Percentiles rank a stretch among this genome's conserved stretches.
Evolutionary conservation across 2,888 invertebrate species (phyloP).

Genomic region (Brachyptera risi): DNA sequence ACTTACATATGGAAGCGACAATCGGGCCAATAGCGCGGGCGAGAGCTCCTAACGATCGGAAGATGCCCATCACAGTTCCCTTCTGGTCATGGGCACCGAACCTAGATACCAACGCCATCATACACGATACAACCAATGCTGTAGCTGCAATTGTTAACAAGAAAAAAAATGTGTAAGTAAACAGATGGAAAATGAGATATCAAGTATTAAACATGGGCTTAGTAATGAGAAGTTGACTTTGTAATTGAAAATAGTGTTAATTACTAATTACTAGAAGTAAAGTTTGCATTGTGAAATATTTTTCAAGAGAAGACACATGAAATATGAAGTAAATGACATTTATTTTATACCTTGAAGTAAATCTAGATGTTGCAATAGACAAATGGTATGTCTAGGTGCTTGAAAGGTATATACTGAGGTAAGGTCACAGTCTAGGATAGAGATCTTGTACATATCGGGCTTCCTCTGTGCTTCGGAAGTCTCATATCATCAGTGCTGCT

Average conservation of each 20-base stretch:
- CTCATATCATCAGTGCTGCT: too few relatives aligned
- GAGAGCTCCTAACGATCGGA: slow-evolving; percentile 89
- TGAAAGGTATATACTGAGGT: too few relatives aligned
- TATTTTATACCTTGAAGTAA: too few relatives aligned
- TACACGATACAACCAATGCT: slow-evolving; percentile 91
- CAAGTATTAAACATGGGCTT: neutral
- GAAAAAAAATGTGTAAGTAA: neutral
- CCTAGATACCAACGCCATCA: slow-evolving; percentile 88
- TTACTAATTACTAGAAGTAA: neutral
- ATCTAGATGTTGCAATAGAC: too few relatives aligned
- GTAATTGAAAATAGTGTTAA: neutral
- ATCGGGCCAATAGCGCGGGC: slow-evolving; percentile 91
- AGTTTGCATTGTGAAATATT: too few relatives aligned
- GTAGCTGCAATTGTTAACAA: slow-evolving; percentile 55
- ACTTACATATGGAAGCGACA: slow-evolving; percentile 72
- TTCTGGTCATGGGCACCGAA: slow-evolving; percentile 78
- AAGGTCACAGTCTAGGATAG: too few relatives aligned
- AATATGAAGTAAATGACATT: too few relatives aligned
- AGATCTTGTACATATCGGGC: too few relatives aligned
- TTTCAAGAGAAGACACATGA: too few relatives aligned
- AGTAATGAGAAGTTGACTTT: neutral
- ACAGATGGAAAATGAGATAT: neutral
- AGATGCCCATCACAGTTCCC: slow-evolving; percentile 89
- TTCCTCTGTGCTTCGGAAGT: too few relatives aligned
- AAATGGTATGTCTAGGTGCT: too few relatives aligned